phyloP scores from a whole-genome alignment of 1,140 invertebrate genomes.

The Dreissena rostriformis region DNA sequence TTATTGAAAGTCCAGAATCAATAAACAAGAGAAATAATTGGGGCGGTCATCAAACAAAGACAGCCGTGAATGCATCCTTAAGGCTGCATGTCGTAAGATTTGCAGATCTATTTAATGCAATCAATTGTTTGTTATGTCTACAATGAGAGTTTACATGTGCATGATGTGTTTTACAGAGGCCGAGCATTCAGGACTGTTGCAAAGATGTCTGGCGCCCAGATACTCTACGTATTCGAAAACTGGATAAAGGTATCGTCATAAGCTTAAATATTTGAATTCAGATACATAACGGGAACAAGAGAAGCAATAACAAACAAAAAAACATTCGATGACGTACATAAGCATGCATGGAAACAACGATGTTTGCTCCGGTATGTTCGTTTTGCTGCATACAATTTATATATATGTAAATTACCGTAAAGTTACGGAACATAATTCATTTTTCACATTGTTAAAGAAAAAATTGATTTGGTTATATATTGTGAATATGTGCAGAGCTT shows the following conservation, averaged over 20 bases:
- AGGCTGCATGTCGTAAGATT: too few species aligned
- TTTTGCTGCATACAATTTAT: background rate
- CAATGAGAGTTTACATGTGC: too few species aligned
- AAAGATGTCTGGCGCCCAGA: slow-evolving; percentile 11
- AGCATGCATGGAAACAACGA: background rate
- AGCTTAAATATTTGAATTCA: background rate
- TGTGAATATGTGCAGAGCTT: too few species aligned
- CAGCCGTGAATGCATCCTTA: too few species aligned
- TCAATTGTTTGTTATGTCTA: too few species aligned
- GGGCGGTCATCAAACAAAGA: too few species aligned
- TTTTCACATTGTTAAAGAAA: background rate
- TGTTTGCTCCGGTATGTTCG: background rate
- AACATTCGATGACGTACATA: background rate
- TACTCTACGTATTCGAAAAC: slow-evolving; percentile 2
- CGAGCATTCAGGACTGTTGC: slow-evolving; percentile 22
- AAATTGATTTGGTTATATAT: background rate
- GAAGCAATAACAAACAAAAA: background rate
- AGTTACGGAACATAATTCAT: background rate
- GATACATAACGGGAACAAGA: background rate
- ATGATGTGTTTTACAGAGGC: slow-evolving; percentile 5
- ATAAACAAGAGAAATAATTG: too few species aligned
- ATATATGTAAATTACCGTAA: too few species aligned
- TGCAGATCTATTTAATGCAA: too few species aligned
- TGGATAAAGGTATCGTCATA: slow-evolving; percentile 38
- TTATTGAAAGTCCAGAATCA: too few species aligned